Conservation (phyloP, 2,113 vertebrate species). For the Sylvietta virens region DNA sequence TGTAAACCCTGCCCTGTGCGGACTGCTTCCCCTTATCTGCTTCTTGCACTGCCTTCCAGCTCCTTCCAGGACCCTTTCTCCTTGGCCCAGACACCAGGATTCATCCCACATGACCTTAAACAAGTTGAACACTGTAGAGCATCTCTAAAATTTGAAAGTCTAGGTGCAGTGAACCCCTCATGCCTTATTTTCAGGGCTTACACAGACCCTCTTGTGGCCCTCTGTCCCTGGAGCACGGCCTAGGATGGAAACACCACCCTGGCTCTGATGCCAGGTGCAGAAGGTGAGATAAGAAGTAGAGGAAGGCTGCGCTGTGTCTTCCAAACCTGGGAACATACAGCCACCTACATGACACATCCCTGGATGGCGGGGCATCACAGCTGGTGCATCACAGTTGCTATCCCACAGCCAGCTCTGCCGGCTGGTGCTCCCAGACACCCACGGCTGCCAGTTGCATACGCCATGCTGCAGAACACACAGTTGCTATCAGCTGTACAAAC, state of each 20-base stretch:
- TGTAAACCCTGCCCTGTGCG: not conserved
- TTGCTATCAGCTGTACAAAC: not conserved
- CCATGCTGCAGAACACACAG: accelerated
- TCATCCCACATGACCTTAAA: not conserved
- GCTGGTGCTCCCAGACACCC: not conserved
- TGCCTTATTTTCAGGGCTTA: not conserved
- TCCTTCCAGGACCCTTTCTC: not conserved
- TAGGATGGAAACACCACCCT: not conserved
- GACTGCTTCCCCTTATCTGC: not conserved
- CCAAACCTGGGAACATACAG: not conserved
- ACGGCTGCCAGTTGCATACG: accelerated
- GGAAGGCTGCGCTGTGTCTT: not conserved
- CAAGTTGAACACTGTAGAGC: not conserved
- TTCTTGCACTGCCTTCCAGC: not conserved
- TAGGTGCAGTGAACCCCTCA: not conserved
- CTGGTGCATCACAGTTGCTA: not conserved
- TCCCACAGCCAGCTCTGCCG: accelerated
- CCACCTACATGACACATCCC: accelerated
- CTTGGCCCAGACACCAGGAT: not conserved
- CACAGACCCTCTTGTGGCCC: not conserved
- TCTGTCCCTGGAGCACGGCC: not conserved
- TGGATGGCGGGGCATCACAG: not conserved
- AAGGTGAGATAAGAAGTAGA: not conserved
- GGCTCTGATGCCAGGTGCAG: not conserved
- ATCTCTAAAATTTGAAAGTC: not conserved